These are phyloP conservation scores for Campoletis sonorensis DNA, from an alignment of 1,140 invertebrate species.

Conservation along the genomic window DNA sequence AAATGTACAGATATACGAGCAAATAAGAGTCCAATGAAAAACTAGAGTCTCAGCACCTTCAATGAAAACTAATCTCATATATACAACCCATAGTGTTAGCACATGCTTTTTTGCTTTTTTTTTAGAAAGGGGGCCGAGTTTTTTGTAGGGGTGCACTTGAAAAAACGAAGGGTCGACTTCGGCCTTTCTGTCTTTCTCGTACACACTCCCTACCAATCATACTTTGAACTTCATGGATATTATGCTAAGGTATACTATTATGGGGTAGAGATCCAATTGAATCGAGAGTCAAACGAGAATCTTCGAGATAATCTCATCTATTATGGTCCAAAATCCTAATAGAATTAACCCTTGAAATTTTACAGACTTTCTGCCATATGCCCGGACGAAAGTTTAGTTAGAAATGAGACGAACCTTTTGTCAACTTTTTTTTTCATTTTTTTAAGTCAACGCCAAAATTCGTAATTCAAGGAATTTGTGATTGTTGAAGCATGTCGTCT, in stretches of 20 bases:
- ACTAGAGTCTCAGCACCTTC: conserved; percentile 57
- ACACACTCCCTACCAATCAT: neutral
- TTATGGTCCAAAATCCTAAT: neutral
- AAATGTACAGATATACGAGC: neutral
- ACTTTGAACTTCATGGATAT: conserved; percentile 42
- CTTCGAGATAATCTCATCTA: neutral
- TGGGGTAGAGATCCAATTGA: conserved; percentile 39
- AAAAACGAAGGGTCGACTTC: neutral
- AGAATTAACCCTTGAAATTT: neutral
- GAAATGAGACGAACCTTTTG: no score
- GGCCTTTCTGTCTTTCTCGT: neutral
- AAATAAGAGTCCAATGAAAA: conserved; percentile 25
- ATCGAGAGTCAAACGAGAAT: conserved; percentile 4
- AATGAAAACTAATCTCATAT: conserved; percentile 68
- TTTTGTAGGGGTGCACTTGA: conserved; percentile 1
- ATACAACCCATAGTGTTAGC: conserved; percentile 30
- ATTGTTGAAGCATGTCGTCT: no score
- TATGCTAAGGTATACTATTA: conserved; percentile 53
- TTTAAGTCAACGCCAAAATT: no score
- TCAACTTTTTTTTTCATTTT: no score
- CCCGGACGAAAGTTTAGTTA: no score
- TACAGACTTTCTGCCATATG: no score
- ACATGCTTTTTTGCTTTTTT: conserved; percentile 59
- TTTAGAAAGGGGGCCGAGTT: neutral
- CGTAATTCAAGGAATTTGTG: no score